Base-by-base conservation (phyloP, 2,888 invertebrate species). In the Limnephilus auricula region DNA sequence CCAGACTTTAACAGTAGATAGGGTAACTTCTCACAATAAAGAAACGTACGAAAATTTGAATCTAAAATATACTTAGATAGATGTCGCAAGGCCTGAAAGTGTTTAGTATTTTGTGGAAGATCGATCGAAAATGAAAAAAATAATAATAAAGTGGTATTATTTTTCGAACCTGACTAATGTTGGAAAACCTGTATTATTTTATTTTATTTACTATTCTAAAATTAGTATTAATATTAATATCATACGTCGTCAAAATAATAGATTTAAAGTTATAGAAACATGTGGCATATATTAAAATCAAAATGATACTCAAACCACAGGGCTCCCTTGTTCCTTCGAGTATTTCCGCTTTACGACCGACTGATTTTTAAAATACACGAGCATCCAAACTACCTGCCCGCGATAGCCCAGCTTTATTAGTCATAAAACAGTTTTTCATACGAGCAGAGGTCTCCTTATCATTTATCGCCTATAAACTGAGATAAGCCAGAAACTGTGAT, bases 391-490 rank as follows among this genome's bases (percentile, higher is more conserved):
- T 65, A 65, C 65, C 65, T 65, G 65, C 25, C 65, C 65, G 65
- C n/a, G 40, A 30, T 30, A 65, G 87, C 31, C 50, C 87, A 31
- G 25, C 40, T 87, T 87, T 65, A 87, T 25, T 65, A 45, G 65
- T 12, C 45, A 25, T 87, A 89, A 89, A 89, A 89, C 78, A n/a
- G 30, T 79, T 65, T 65, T 89, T 89, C 65, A 84, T 82, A 89
- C 32, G 79, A 79, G 89, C 25, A 32, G 25, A 15, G 89, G 40
- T 12, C 92, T 65, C 78, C 89, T 92, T 92, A 92, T 90, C 92
- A 79, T 90, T 89, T 92, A 92, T 92, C 92, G 83, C 88, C 88
- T 88, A 79, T 78, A 79, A 86, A 86, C 18, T 34, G 40, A 79
- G 89, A 89, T 89, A 89, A 89, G 89, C 90, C 45, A 84, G n/a